Percentiles rank a stretch among this genome's conserved stretches.
Evolutionary conservation across 2,888 invertebrate genomes (phyloP).

Genomic region (Agrenia bidenticulata): DNA sequence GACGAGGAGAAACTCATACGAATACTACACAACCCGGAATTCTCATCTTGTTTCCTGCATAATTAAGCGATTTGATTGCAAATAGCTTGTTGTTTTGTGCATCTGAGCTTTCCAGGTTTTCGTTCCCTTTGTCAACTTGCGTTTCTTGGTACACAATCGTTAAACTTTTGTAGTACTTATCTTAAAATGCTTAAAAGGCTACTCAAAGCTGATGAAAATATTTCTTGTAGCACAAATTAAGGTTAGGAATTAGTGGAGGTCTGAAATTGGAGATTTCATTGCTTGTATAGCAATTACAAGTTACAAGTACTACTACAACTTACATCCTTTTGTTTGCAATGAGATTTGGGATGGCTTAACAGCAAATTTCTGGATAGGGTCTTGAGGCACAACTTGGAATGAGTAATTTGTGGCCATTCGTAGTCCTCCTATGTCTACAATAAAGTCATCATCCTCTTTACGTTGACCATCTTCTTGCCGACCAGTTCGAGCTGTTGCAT

Average conservation of each 20-base stretch:
- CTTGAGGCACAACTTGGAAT: conserved; percentile 66
- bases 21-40: not conserved
- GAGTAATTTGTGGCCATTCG: conserved; percentile 81
- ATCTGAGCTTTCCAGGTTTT: no score
- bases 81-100: not conserved
- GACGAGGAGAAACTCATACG: no score
- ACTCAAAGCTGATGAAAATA: no score
- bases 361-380: conserved; percentile 35
- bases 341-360: conserved; percentile 59
- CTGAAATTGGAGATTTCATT: no score
- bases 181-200: no score
- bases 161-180: no score
- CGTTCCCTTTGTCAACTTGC: no score
- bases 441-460: conserved; percentile 37
- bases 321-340: conserved; percentile 81
- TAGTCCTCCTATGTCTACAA: conserved; percentile 61
- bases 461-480: conserved; percentile 36
- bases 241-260: no score
- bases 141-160: no score
- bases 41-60: not conserved
- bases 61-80: conserved; percentile 1
- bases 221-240: no score
- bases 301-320: conserved; percentile 56
- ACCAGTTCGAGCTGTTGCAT: conserved; percentile 41
- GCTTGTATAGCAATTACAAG: no score